Percentiles rank a stretch among this genome's conserved stretches.
Evolutionary conservation across 2,797 vertebrate species (phyloP).

Genomic region (Gallinago stenura): DNA sequence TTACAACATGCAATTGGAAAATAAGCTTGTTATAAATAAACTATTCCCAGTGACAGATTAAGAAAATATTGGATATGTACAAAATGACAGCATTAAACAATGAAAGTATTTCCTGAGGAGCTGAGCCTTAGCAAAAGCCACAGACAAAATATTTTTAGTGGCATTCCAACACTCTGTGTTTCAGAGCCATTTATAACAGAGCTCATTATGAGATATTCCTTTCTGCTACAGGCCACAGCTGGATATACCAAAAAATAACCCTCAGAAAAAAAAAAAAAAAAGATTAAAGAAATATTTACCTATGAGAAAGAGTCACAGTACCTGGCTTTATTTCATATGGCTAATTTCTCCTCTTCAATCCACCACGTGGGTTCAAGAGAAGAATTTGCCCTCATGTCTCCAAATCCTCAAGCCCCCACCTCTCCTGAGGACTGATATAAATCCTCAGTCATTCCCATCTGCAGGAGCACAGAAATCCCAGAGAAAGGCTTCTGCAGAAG

Average conservation of each 20-base stretch:
- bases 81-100: conserved; percentile 74
- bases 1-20: conserved; percentile 68
- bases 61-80: conserved; percentile 72
- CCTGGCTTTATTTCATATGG: conserved; percentile 52
- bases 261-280: neutral
- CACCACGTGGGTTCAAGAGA: neutral
- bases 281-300: conserved; percentile 65
- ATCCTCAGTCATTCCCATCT: neutral
- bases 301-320: conserved; percentile 38
- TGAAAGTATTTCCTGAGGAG: conserved; percentile 73
- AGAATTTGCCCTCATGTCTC: conserved; percentile 37
- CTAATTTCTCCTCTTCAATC: conserved; percentile 27
- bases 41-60: conserved; percentile 63
- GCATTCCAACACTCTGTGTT: conserved; percentile 69
- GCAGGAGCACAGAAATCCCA: neutral
- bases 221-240: conserved; percentile 66
- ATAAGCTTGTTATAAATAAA: conserved; percentile 72
- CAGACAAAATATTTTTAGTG: conserved; percentile 74
- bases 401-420: neutral
- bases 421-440: neutral
- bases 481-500: neutral
- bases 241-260: conserved; percentile 61
- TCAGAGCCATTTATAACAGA: conserved; percentile 72
- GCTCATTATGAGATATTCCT: conserved; percentile 66
- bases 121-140: conserved; percentile 66